Evolutionary conservation across 2,888 invertebrate species (phyloP).

Genomic region (Drosophila nigricruria): DNA sequence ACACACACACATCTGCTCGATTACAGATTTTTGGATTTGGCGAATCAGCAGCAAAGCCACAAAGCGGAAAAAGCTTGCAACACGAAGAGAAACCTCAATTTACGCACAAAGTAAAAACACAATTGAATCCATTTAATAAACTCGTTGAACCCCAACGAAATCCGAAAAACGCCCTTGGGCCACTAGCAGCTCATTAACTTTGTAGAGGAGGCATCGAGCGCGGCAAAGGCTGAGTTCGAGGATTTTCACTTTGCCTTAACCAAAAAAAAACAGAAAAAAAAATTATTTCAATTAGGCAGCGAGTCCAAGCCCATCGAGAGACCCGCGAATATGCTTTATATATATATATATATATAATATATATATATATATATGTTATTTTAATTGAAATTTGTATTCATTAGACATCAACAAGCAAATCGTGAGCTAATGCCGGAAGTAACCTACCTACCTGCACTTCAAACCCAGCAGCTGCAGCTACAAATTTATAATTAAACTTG

Average conservation of each 20-base stretch:
- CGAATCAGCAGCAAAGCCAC: slow-evolving; percentile 47
- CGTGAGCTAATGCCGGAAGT: slow-evolving; percentile 64
- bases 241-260: slow-evolving; percentile 27
- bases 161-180: slow-evolving; percentile 67
- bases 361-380: slow-evolving; percentile 7
- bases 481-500: slow-evolving; percentile 66
- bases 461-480: slow-evolving; percentile 30
- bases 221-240: slow-evolving; percentile 24
- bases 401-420: slow-evolving; percentile 44
- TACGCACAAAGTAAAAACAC: slow-evolving; percentile 45
- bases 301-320: slow-evolving; percentile 32
- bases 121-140: slow-evolving; percentile 78
- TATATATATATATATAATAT: slow-evolving; percentile 12
- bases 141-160: slow-evolving; percentile 69
- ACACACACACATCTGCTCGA: not conserved
- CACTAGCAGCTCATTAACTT: slow-evolving; percentile 72
- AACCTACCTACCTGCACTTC: slow-evolving; percentile 68
- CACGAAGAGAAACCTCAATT: slow-evolving; percentile 11
- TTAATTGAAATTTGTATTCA: slow-evolving; percentile 69
- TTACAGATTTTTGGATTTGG: slow-evolving; percentile 26
- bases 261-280: not conserved
- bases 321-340: slow-evolving; percentile 10
- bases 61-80: slow-evolving; percentile 37
- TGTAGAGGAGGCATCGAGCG: slow-evolving; percentile 1
- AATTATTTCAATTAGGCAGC: slow-evolving; percentile 66